A percentile compares a stretch with the other conserved stretches of the same genome.
phyloP scores from a whole-genome alignment of 1,140 invertebrate species.

The Kradibia gibbosae region DNA sequence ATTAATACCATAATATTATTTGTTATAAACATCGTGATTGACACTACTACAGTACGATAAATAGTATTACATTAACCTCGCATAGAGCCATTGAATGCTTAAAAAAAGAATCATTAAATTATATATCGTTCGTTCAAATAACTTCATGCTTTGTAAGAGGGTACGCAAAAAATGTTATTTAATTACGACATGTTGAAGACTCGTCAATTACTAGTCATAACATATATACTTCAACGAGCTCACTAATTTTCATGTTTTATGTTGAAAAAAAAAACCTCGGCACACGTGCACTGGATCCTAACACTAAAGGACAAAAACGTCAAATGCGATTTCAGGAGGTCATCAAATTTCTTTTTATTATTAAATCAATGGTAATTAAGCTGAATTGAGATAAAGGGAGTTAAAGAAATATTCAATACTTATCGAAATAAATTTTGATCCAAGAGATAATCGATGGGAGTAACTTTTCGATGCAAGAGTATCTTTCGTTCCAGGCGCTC shows the following conservation, averaged over 20 bases:
- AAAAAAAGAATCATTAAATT: neutral
- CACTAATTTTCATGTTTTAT: neutral
- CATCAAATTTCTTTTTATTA: conserved; percentile 9
- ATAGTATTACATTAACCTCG: neutral
- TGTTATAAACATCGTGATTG: neutral
- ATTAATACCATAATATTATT: neutral
- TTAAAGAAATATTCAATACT: too few species aligned
- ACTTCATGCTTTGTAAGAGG: neutral
- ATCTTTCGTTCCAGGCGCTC: too few species aligned
- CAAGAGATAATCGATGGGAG: too few species aligned
- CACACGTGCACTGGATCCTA: neutral
- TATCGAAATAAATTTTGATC: too few species aligned
- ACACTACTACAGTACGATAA: too few species aligned
- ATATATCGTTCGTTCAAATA: neutral
- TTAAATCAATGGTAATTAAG: neutral
- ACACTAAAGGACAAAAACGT: neutral
- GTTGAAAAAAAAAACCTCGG: neutral
- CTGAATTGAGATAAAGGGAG: neutral
- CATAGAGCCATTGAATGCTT: neutral
- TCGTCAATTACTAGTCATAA: conserved; percentile 2
- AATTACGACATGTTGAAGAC: neutral
- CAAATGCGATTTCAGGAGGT: neutral
- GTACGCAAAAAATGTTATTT: neutral
- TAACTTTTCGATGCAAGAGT: too few species aligned
- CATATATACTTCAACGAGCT: neutral